Percentiles rank a stretch among this genome's conserved stretches.
Evolutionary conservation across 2,888 invertebrate species (phyloP).

Genomic region (Tetranychus truncatus): DNA sequence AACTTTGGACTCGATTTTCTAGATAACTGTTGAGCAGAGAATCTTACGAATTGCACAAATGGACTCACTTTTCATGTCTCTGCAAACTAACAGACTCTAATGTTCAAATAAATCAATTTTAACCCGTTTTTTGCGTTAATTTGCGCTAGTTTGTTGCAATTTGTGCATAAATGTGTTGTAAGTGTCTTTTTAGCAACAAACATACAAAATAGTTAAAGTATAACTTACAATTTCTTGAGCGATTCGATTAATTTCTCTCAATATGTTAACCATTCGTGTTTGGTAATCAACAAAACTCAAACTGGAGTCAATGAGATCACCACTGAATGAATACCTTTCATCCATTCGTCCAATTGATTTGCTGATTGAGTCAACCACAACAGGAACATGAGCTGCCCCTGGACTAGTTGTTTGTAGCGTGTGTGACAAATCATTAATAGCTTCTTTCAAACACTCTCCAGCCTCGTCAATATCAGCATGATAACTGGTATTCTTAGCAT

Average conservation of each 20-base stretch:
- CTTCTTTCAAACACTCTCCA: slow-evolving; percentile 53
- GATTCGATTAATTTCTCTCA: slow-evolving; percentile 77
- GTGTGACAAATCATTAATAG: slow-evolving; percentile 51
- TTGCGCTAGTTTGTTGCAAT: no score
- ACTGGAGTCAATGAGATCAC: not conserved
- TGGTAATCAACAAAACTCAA: slow-evolving; percentile 74
- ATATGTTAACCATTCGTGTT: slow-evolving; percentile 80
- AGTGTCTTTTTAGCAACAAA: no score
- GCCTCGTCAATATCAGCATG: slow-evolving; percentile 70
- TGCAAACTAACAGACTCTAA: no score
- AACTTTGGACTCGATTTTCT: no score
- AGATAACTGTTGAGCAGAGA: no score
- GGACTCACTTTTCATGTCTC: no score
- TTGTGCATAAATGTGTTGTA: no score
- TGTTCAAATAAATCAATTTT: no score
- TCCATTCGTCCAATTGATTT: slow-evolving; percentile 64
- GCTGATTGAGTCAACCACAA: slow-evolving; percentile 72
- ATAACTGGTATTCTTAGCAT: slow-evolving; percentile 60
- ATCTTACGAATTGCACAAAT: no score
- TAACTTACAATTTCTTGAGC: slow-evolving; percentile 70
- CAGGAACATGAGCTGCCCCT: slow-evolving; percentile 70
- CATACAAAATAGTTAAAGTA: not conserved
- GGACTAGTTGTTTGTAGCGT: slow-evolving; percentile 62
- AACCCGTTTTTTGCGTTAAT: no score
- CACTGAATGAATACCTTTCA: slow-evolving; percentile 29